Conservation (phyloP, 2,888 invertebrate species). For the Eueremaeus valkanovi region DNA sequence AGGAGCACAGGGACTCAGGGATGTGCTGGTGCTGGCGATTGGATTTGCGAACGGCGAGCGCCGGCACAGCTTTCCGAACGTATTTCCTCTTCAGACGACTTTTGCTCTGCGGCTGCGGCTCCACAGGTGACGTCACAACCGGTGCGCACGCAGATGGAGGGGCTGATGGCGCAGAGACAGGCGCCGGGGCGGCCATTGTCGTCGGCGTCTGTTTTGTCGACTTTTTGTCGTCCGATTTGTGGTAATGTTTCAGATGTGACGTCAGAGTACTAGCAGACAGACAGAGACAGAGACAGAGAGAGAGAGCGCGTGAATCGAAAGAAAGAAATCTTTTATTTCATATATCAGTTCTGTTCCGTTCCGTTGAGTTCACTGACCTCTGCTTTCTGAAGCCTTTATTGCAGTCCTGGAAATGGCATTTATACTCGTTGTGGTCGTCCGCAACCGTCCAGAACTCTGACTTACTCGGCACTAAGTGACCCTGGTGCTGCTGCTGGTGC, state of each 20-base stretch:
- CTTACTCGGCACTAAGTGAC: slow-evolving; percentile 46
- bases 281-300: background rate
- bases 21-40: too few relatives aligned
- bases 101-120: too few relatives aligned
- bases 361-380: slow-evolving; percentile 79
- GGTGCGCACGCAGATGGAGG: background rate
- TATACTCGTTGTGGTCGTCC: slow-evolving; percentile 53
- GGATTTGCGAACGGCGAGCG: background rate
- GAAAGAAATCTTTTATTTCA: too few relatives aligned
- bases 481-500: too few relatives aligned
- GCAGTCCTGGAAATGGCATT: slow-evolving; percentile 60
- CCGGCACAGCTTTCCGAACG: background rate
- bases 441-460: slow-evolving; percentile 53
- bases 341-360: too few relatives aligned
- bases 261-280: background rate
- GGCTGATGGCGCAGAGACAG: background rate
- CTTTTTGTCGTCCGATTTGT: slow-evolving; percentile 16
- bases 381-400: slow-evolving; percentile 85
- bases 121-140: too few relatives aligned
- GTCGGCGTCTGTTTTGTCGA: background rate
- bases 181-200: background rate
- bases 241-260: slow-evolving; percentile 41
- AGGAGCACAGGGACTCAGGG: too few relatives aligned
- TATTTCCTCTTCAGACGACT: slow-evolving; percentile 6
- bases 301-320: too few relatives aligned